Percentiles rank a stretch among this genome's conserved stretches.
Conservation (phyloP, 2,888 invertebrate genomes). For the Hymenopus coronatus region DNA sequence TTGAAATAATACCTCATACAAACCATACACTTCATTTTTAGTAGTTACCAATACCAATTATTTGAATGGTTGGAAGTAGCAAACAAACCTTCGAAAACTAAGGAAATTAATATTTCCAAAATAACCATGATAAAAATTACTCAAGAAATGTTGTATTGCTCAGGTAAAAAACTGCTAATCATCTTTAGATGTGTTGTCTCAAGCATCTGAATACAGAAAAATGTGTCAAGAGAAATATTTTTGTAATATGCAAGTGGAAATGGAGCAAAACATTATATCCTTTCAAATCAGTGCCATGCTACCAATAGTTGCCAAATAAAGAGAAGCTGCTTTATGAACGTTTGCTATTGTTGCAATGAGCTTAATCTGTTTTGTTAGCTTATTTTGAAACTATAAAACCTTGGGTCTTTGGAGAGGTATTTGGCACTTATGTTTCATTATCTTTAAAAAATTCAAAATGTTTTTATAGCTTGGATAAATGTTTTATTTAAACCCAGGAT, state of each 20-base stretch:
- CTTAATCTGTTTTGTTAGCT: background rate
- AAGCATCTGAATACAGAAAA: background rate
- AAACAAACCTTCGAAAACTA: background rate
- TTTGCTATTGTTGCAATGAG: background rate
- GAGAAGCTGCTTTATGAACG: background rate
- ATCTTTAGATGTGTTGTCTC: background rate
- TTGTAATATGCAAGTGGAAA: background rate
- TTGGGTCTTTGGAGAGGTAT: background rate
- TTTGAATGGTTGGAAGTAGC: background rate
- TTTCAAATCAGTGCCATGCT: background rate
- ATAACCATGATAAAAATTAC: background rate
- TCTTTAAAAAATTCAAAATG: background rate
- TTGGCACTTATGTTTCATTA: background rate
- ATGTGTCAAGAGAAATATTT: background rate
- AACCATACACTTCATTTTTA: too few relatives aligned
- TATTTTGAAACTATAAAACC: background rate
- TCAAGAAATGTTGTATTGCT: background rate
- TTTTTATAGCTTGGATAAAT: too few relatives aligned
- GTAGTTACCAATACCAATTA: background rate
- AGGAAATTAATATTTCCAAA: background rate
- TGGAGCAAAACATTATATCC: background rate
- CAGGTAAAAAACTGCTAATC: background rate
- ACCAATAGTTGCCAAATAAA: background rate
- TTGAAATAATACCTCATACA: too few relatives aligned
- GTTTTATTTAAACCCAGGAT: too few relatives aligned